A percentile compares a stretch with the other conserved stretches of the same genome.
These are phyloP conservation scores for Varanus salvator DNA, from an alignment of 2,113 vertebrate genomes.

Conservation along the genomic window DNA sequence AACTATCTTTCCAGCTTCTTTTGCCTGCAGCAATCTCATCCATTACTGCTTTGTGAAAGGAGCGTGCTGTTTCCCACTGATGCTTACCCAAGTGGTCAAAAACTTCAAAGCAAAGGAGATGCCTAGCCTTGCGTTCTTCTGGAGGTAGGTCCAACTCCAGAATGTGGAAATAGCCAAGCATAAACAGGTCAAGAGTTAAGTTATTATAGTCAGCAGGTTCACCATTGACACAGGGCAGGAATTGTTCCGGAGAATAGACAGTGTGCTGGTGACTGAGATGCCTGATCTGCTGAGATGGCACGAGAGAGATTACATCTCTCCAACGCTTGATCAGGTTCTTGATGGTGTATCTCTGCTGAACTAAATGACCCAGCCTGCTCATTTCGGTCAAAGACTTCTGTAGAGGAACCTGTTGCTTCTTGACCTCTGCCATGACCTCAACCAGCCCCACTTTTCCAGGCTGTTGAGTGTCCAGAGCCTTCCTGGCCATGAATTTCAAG, in stretches of 20 bases:
- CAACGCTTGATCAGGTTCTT: slow-evolving; percentile 87
- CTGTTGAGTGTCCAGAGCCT: slow-evolving; percentile 59
- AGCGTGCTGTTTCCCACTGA: slow-evolving; percentile 86
- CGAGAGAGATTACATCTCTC: slow-evolving; percentile 83
- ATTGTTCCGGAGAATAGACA: slow-evolving; percentile 91
- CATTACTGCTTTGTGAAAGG: slow-evolving; percentile 91
- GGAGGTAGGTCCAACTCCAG: slow-evolving; percentile 89
- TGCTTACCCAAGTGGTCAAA: slow-evolving; percentile 91
- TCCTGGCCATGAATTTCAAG: slow-evolving; percentile 72
- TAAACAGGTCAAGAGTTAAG: slow-evolving; percentile 93
- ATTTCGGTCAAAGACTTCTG: slow-evolving; percentile 67
- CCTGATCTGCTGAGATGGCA: slow-evolving; percentile 80
- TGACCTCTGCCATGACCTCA: slow-evolving; percentile 1
- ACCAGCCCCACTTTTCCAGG: background rate
- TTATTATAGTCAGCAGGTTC: slow-evolving; percentile 80
- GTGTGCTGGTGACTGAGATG: slow-evolving; percentile 78
- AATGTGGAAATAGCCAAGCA: slow-evolving; percentile 98
- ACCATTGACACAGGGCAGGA: slow-evolving; percentile 84
- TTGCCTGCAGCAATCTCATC: slow-evolving; percentile 90
- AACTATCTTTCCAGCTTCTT: slow-evolving; percentile 89
- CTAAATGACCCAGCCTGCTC: slow-evolving; percentile 79
- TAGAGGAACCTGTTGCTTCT: accelerated
- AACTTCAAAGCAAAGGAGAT: slow-evolving; percentile 96
- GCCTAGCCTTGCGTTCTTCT: slow-evolving; percentile 90
- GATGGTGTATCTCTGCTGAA: slow-evolving; percentile 85